These are phyloP conservation scores for Nothobranchius kuhntae DNA, from an alignment of 2,113 vertebrate genomes.

Conservation along the genomic window DNA sequence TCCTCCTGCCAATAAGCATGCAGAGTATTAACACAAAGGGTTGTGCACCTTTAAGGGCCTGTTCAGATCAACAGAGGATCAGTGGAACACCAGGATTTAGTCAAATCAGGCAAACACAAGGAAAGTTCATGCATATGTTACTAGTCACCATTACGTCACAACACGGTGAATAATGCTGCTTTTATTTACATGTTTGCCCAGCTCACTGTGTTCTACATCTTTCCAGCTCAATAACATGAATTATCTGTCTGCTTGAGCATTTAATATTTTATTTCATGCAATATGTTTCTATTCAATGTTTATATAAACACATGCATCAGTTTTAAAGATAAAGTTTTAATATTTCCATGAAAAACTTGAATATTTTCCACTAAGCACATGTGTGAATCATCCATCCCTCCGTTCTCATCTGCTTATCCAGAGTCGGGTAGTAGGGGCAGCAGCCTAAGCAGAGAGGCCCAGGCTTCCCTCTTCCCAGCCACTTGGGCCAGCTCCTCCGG, in stretches of 20 bases:
- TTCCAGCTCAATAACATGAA: no score
- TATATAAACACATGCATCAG: not conserved
- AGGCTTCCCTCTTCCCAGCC: no score
- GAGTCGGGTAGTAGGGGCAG: no score
- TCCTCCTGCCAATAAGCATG: not conserved
- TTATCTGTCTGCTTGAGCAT: not conserved
- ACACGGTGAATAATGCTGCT: not conserved
- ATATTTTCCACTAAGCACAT: slow-evolving; percentile 22
- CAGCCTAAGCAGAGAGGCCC: no score
- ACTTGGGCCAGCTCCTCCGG: no score
- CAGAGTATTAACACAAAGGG: not conserved
- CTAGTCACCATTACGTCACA: not conserved
- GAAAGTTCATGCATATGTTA: not conserved
- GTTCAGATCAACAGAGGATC: slow-evolving; percentile 9
- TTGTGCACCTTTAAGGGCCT: not conserved
- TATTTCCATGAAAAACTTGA: slow-evolving; percentile 1
- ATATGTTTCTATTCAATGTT: not conserved
- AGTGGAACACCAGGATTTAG: not conserved
- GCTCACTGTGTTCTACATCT: not conserved
- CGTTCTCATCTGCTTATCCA: no score
- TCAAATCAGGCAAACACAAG: not conserved
- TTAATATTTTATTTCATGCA: not conserved
- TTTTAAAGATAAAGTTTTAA: not conserved
- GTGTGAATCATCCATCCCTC: not conserved
- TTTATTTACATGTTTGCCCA: not conserved